A percentile compares a stretch with the other conserved stretches of the same genome.
Evolutionary conservation across 2,113 vertebrate genomes (phyloP).

Genomic region (Microtus oregoni): DNA sequence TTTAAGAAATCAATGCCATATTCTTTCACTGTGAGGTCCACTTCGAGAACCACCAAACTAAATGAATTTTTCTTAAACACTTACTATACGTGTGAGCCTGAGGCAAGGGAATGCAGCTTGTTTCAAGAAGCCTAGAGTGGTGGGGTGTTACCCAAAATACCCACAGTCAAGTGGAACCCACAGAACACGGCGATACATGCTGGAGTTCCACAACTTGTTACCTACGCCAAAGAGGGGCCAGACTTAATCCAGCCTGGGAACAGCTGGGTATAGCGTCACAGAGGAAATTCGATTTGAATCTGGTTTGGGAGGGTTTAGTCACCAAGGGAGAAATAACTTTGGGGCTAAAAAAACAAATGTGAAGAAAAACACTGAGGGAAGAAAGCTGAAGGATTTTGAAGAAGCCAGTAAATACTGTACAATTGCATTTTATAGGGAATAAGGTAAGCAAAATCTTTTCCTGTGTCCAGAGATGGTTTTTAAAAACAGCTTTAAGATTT

Average conservation of each 20-base stretch:
- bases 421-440: not conserved
- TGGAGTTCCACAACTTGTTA: not conserved
- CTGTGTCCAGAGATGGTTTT: not conserved
- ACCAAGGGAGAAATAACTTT: not conserved
- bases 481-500: not conserved
- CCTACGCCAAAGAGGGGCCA: not conserved
- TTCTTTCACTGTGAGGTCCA: not conserved
- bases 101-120: not conserved
- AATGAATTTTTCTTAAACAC: not conserved
- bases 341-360: constrained; percentile 3
- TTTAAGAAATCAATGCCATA: not conserved
- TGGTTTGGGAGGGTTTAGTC: constrained; percentile 26
- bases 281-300: not conserved
- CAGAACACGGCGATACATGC: not conserved
- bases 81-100: not conserved
- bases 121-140: not conserved
- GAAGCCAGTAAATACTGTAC: not conserved
- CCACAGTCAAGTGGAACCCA: not conserved
- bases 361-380: not conserved
- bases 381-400: constrained; percentile 25
- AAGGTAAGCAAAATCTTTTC: not conserved
- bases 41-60: not conserved
- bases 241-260: not conserved
- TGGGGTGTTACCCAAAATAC: not conserved
- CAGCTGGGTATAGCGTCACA: not conserved